Conservation (phyloP, 2,113 vertebrate genomes). For the Rhombomys opimus region DNA sequence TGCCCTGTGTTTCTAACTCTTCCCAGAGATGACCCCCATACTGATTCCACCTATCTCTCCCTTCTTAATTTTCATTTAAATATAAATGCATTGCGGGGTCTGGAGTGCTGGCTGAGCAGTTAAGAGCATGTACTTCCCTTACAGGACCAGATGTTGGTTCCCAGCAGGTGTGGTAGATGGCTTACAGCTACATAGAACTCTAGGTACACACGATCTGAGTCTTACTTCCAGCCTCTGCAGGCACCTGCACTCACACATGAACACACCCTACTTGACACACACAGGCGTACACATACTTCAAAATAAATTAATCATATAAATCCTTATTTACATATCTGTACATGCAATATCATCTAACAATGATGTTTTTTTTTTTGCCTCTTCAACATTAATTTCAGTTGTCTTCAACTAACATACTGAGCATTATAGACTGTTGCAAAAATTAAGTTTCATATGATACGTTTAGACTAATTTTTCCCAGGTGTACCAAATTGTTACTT, state of each 20-base stretch:
- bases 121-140: neutral
- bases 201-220: neutral
- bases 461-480: neutral
- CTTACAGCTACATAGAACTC: neutral
- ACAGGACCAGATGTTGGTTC: neutral
- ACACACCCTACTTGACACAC: neutral
- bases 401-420: neutral
- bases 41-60: neutral
- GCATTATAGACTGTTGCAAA: neutral
- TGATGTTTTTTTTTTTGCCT: neutral
- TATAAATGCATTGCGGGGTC: too few relatives aligned
- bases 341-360: neutral
- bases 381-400: neutral
- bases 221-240: accelerated
- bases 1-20: neutral
- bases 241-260: neutral
- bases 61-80: neutral
- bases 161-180: neutral
- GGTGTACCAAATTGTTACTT: neutral
- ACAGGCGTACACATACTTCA: neutral
- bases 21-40: neutral
- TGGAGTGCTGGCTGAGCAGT: neutral
- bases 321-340: neutral
- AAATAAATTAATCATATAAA: neutral
- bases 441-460: neutral